Evolutionary conservation across 2,113 vertebrate species (phyloP).

Genomic region (Lipophrys pholis): DNA sequence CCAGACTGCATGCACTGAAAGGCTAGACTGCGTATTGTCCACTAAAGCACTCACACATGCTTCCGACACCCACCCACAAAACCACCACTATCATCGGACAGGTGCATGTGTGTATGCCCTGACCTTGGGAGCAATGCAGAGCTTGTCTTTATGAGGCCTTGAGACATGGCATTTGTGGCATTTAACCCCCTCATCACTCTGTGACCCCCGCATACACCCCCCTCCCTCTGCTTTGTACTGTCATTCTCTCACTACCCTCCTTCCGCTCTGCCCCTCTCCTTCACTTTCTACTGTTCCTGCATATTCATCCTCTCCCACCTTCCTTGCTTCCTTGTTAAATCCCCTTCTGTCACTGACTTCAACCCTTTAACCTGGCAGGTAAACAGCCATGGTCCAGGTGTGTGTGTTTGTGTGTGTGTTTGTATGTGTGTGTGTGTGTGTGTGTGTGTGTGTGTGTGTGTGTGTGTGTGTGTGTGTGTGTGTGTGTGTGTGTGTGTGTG

Average conservation of each 20-base stretch:
- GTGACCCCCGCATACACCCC: constrained; percentile 57
- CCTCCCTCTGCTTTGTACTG: constrained; percentile 65
- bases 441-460: constrained; percentile 55
- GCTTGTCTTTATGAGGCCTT: constrained; percentile 78
- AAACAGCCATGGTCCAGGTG: constrained; percentile 64
- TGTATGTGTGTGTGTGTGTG: constrained; percentile 57
- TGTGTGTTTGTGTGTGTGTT: constrained; percentile 54
- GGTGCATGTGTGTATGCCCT: constrained; percentile 74
- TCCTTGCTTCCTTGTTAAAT: constrained; percentile 66
- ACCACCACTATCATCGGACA: constrained; percentile 61
- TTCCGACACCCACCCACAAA: constrained; percentile 37
- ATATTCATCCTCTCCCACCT: constrained; percentile 72
- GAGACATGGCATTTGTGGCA: constrained; percentile 81
- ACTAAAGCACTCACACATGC: constrained; percentile 40
- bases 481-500: constrained; percentile 55
- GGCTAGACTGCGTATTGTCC: constrained; percentile 32
- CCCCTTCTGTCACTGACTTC: constrained; percentile 72
- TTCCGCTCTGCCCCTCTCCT: constrained; percentile 39
- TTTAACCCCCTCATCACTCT: constrained; percentile 79
- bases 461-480: constrained; percentile 57
- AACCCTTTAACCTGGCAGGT: constrained; percentile 77
- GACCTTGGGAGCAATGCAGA: constrained; percentile 80
- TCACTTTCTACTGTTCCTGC: constrained; percentile 56
- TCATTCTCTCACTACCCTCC: constrained; percentile 55
- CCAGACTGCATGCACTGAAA: constrained; percentile 47